These are phyloP conservation scores for Melanargia galathea DNA, from an alignment of 2,888 invertebrate genomes.

Conservation along the genomic window DNA sequence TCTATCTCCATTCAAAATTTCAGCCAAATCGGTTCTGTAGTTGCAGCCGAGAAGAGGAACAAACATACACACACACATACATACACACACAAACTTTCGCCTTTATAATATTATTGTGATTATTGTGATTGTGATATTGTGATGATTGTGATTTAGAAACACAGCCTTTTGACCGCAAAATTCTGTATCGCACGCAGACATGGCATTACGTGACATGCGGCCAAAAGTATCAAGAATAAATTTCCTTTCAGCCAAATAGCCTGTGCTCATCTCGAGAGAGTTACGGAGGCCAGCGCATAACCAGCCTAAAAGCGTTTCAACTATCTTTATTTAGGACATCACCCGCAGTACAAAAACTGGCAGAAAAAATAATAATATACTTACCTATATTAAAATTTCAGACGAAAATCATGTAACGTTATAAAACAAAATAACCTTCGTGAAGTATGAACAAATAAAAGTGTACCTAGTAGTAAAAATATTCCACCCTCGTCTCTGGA, in stretches of 20 bases:
- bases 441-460: too few species aligned
- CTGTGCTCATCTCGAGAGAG: neutral
- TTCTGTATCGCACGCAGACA: neutral
- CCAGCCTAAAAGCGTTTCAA: constrained; percentile 11
- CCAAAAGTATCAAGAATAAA: constrained; percentile 1
- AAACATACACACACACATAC: too few species aligned
- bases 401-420: constrained; percentile 1
- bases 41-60: too few species aligned
- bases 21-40: too few species aligned
- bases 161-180: neutral
- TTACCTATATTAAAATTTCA: too few species aligned
- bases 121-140: too few species aligned
- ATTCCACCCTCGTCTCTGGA: constrained; percentile 24
- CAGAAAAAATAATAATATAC: too few species aligned
- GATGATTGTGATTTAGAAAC: too few species aligned
- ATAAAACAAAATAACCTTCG: neutral
- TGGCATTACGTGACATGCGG: constrained; percentile 5
- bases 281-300: neutral
- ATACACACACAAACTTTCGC: neutral
- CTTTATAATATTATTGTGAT: too few species aligned
- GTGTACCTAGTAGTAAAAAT: too few species aligned
- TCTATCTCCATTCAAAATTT: too few species aligned
- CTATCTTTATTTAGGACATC: too few species aligned
- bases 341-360: neutral
- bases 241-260: constrained; percentile 7